Percentiles rank a stretch among this genome's conserved stretches.
Conservation (phyloP, 2,113 vertebrate genomes). For the Anthoscopus minutus region DNA sequence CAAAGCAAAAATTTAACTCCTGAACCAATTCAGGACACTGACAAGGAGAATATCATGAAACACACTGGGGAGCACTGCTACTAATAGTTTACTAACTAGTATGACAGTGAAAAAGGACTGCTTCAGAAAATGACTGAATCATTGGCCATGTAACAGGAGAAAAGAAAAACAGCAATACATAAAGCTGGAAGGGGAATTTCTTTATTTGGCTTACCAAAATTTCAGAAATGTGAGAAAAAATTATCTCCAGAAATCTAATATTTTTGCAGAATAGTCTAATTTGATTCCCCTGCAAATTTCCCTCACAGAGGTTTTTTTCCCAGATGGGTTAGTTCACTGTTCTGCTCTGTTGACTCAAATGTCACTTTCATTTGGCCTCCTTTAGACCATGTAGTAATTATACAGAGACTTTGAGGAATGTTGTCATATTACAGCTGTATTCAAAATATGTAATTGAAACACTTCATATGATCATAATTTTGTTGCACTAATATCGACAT, state of each 20-base stretch:
- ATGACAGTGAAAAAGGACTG: not conserved
- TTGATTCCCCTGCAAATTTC: not conserved
- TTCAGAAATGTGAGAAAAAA: not conserved
- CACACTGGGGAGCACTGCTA: not conserved
- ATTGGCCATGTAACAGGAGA: not conserved
- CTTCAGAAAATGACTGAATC: not conserved
- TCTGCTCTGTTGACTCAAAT: not conserved
- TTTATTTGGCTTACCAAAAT: not conserved
- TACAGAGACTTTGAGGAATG: fast-evolving
- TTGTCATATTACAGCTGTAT: not conserved
- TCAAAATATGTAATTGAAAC: not conserved
- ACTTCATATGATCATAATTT: not conserved
- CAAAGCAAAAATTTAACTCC: not conserved
- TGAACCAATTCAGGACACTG: not conserved
- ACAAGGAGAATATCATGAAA: not conserved
- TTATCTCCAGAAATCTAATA: not conserved
- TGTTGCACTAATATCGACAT: not conserved
- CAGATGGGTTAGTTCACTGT: not conserved
- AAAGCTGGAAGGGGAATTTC: not conserved
- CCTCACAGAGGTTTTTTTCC: not conserved
- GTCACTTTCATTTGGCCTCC: not conserved
- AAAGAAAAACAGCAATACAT: not conserved
- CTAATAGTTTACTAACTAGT: not conserved
- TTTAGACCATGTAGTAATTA: not conserved
- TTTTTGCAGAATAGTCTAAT: not conserved